These are phyloP conservation scores for Odontophorus gujanensis DNA, from an alignment of 2,113 vertebrate species.

Conservation along the genomic window DNA sequence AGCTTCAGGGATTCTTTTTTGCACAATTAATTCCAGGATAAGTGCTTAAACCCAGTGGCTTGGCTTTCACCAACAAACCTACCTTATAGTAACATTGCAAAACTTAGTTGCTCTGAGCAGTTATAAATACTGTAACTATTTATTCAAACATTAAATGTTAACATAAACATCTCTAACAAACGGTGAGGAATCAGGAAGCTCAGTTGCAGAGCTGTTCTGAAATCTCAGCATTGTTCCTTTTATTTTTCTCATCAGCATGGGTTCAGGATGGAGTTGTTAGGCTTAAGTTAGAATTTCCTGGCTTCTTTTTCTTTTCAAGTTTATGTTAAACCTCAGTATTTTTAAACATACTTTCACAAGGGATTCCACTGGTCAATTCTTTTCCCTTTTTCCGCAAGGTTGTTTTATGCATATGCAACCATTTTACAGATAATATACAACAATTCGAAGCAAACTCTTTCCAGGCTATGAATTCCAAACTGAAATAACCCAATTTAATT, in stretches of 20 bases:
- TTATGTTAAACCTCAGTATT: constrained; percentile 63
- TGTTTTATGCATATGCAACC: constrained; percentile 9
- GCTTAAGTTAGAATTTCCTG: constrained; percentile 73
- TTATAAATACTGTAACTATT: constrained; percentile 13
- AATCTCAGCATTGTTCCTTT: constrained; percentile 68
- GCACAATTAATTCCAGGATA: constrained; percentile 30
- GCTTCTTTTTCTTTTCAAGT: constrained; percentile 27
- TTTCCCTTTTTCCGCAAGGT: background rate
- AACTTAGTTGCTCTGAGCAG: background rate
- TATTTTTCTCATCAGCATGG: constrained; percentile 72
- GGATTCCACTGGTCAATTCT: constrained; percentile 44
- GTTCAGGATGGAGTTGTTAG: constrained; percentile 72
- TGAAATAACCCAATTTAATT: background rate
- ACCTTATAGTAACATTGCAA: background rate
- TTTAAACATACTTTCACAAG: constrained; percentile 62
- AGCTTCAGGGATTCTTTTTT: constrained; percentile 35
- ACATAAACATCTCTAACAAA: constrained; percentile 48
- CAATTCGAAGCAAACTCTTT: background rate
- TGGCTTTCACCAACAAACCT: background rate
- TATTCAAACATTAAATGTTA: constrained; percentile 37
- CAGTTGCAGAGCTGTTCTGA: constrained; percentile 43
- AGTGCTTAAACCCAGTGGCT: constrained; percentile 18
- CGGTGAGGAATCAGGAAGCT: constrained; percentile 59
- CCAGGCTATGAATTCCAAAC: background rate
- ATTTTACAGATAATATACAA: constrained; percentile 18